Evolutionary conservation across 2,888 invertebrate genomes (phyloP), one percentile per base, ranked within the genome.

Genomic region (Phragmatobia fuliginosa): DNA sequence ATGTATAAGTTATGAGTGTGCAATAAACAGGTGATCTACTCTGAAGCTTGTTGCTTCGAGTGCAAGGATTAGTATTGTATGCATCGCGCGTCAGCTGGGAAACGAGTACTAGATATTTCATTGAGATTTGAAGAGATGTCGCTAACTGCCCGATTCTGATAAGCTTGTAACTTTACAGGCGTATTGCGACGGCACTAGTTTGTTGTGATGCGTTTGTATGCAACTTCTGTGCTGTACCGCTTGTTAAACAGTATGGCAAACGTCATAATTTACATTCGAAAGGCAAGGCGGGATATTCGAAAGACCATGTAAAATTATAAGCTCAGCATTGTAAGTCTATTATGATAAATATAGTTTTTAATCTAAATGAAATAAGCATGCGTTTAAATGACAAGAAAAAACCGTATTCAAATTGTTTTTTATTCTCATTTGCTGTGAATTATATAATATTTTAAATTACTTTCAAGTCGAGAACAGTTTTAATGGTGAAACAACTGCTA

Each of bases 81-180:
- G 74, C 76, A 73, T 33, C 63, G 52, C 33, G 28, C 59, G 45
- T 70, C 71, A 64, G 70, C 49, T 66, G 61, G 38, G 56, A 63
- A 52, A 60, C 58, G 70, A 74, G 64, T 68, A 56, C 72, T 69
- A 65, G 71, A 72, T 78, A 79, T 75, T 81, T 78, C 81, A 76
- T 72, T 70, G 74, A 65, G 68, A 74, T 79, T 81, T 78, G 75
- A 79, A 81, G 81, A 81, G 81, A 81, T 81, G 81, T 81, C 81
- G 80, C 81, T 78, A 77, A 78, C 72, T 72, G 68, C 62, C n/a
- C 59, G 32, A 67, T 68, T 70, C 67, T 75, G 70, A 73, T 72
- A 76, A 76, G 78, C 78, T 70, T 72, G 58, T 63, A 70, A 74
- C 45, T 64, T 78, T 78, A 71, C 72, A 76, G 58, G 21, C 59